Evolutionary conservation across 2,797 vertebrate genomes (phyloP), one percentile per base, ranked within the genome.

Genomic region (Chelon auratus): DNA sequence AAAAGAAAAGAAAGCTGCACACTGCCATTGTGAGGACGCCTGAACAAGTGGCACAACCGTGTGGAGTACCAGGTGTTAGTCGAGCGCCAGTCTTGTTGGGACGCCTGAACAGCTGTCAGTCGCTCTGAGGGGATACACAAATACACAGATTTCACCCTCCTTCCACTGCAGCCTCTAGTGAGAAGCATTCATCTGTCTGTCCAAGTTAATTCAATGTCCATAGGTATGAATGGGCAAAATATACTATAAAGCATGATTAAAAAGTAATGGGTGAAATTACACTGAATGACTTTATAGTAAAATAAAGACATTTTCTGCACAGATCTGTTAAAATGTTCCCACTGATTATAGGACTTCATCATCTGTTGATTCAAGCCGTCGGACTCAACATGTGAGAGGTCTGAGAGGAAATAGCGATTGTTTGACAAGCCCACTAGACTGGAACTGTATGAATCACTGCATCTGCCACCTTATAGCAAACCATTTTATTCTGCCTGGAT

Each of bases 51-150:
- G 42, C 77, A 87, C 60, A 56, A 78, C 59, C 47, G 80, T 74
- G 58, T 80, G 47, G 30, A 58, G 58, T 13, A 86, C 86, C 77
- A 89, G 77, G 66, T 87, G 80, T 90, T 71, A 81, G 62, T 87
- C 75, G 69, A 62, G 36, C 64, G 75, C 77, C 84, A 65, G 66
- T 68, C 60, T 68, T 14, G 26, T 30, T 1, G 12, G 40, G 63
- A 82, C 78, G 82, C 69, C 80, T 81, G 77, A 63, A 50, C 48
- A 55, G 54, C 62, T 51, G 62, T 59, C 66, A 51, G 64, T 17
- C 18, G 5, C 50, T 63, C 43, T 55, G 51, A 75, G 14, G 37
- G 52, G n/a, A 61, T n/a, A 18, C 9, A 47, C 15, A 47, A 52
- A 62, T 62, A 68, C 37, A 45, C 2, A n/a, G 57, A 24, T 56